A percentile compares a stretch with the other conserved stretches of the same genome.
phyloP scores from a whole-genome alignment of 2,888 invertebrate genomes.

The Cantharis lateralis region DNA sequence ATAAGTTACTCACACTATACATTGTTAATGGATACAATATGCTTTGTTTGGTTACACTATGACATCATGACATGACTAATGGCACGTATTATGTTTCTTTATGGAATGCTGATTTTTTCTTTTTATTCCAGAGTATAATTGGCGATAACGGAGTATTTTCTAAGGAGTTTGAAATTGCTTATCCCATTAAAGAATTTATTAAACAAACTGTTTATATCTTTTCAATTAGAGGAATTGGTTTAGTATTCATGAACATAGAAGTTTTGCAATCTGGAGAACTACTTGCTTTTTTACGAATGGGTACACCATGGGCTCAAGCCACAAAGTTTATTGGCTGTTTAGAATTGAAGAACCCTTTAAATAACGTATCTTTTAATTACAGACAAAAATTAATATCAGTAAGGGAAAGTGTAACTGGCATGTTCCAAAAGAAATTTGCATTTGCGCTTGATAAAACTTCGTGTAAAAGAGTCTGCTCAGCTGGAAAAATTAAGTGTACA shows the following conservation, averaged over 20 bases:
- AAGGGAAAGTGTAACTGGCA: neutral
- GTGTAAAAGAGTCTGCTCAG: neutral
- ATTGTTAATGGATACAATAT: no score
- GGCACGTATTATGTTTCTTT: no score
- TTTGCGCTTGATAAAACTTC: neutral
- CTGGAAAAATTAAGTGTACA: neutral
- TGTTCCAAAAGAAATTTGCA: neutral
- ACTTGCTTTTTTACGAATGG: conserved; percentile 11
- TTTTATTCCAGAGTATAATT: neutral
- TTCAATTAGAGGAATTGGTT: neutral
- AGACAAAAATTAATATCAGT: neutral
- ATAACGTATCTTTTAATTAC: neutral
- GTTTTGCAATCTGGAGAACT: conserved; percentile 19
- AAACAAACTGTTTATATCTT: neutral
- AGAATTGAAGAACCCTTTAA: conserved; percentile 4
- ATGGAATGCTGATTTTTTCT: neutral
- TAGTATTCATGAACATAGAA: conserved; percentile 2
- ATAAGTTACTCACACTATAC: no score
- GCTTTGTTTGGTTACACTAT: no score
- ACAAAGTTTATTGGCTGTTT: conserved; percentile 12
- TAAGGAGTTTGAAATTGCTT: neutral
- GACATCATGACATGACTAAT: no score
- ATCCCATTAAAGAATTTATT: neutral
- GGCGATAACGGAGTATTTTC: neutral
- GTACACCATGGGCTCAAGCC: conserved; percentile 7